Base-by-base conservation (phyloP, 2,888 invertebrate genomes). In the Tigriopus californicus region DNA sequence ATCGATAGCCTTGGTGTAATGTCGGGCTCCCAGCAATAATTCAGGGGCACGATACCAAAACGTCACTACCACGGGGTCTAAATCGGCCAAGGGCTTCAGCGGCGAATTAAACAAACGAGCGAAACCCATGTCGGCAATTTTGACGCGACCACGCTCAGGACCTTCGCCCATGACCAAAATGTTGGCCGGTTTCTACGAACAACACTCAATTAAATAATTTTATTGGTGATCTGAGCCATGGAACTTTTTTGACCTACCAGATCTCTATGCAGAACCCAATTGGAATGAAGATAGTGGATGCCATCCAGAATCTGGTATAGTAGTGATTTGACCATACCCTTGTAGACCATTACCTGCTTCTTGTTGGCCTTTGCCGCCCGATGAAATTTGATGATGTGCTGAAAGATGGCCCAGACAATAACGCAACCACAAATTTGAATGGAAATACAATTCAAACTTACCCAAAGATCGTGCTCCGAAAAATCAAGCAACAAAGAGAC, bases 31-130 rank as follows among this genome's bases (percentile, higher is more conserved):
- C 24, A 95, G 76, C 54, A 95, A 73, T 61, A 95, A 72, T 72
- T 98, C 98, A 0, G 97, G 97, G 1, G 98, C 98, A 68, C 98
- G 78, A 72, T 98, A 98, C 95, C 98, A 98, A 74, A 98, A 98
- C 64, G 98, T 98, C 2, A 98, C 98, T 48, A 98, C 98, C 1
- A 98, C 98, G 5, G 98, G 98, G 76, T 98, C 98, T 64, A 98
- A 76, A 74, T 98, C 97, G 11, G 97, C 97, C 44, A 98, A 74
- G 0, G 97, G 95, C 72, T 97, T 97, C 59, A 98, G 73, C 0
- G 98, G 98, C 1, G 94, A 91, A 76, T 97, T 95, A 70, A 98
- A 98, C 55, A 98, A 76, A 63, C 98, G 77, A 1, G 98, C 97
- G 75, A 98, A 98, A 1, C 98, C 98, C 94, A 98, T 95, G 70